These are phyloP conservation scores for Menidia beryllina DNA, from an alignment of 2,113 vertebrate genomes.

Conservation along the genomic window DNA sequence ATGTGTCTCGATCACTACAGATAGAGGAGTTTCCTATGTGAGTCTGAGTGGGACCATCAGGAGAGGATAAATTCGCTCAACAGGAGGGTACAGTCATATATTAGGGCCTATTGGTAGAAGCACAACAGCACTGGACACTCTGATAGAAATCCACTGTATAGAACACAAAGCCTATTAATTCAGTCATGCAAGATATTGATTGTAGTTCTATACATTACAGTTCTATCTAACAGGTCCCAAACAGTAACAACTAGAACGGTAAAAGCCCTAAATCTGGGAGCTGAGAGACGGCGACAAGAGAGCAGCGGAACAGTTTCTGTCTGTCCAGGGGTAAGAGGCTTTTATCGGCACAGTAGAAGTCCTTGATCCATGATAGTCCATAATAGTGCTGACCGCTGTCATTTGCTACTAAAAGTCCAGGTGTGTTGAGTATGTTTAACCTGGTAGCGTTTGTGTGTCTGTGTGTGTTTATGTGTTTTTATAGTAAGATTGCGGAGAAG, in stretches of 20 bases:
- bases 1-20: constrained; percentile 28
- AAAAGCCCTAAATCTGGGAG: constrained; percentile 37
- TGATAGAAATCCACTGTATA: constrained; percentile 78
- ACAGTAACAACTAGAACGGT: constrained; percentile 52
- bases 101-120: constrained; percentile 44
- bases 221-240: constrained; percentile 72
- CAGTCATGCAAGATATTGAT: constrained; percentile 73
- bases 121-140: constrained; percentile 63
- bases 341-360: constrained; percentile 70
- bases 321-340: constrained; percentile 61
- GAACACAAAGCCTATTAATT: constrained; percentile 68
- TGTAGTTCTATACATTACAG: constrained; percentile 76
- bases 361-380: constrained; percentile 43
- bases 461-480: background rate
- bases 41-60: constrained; percentile 21
- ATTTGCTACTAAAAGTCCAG: constrained; percentile 63
- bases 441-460: constrained; percentile 22
- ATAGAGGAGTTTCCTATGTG: constrained; percentile 7
- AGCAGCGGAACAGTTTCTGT: constrained; percentile 50
- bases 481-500: constrained; percentile 63
- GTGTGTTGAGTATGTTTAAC: constrained; percentile 20
- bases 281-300: constrained; percentile 48
- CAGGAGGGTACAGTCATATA: constrained; percentile 54
- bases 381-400: constrained; percentile 35
- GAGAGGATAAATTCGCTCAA: constrained; percentile 44